Evolutionary conservation across 2,888 invertebrate genomes (phyloP).

Genomic region (Tinea pellionella): DNA sequence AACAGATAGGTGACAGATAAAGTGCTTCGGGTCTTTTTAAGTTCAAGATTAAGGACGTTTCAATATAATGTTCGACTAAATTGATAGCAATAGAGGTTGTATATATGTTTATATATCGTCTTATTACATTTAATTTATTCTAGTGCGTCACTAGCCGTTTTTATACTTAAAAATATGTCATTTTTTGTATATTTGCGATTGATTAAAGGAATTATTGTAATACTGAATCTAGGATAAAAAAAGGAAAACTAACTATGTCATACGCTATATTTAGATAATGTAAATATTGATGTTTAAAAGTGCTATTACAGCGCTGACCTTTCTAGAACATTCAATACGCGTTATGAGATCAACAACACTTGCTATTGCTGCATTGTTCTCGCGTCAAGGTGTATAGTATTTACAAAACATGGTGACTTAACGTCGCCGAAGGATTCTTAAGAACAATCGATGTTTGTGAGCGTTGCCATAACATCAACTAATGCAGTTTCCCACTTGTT

Average conservation of each 20-base stretch:
- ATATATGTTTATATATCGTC: no score
- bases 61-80: not conserved
- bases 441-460: conserved; percentile 19
- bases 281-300: not conserved
- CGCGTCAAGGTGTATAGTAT: conserved; percentile 3
- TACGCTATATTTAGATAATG: not conserved
- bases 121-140: not conserved
- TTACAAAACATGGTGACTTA: conserved; percentile 11
- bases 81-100: not conserved
- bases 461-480: conserved; percentile 52
- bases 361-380: conserved; percentile 5
- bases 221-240: no score
- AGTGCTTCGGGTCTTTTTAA: not conserved
- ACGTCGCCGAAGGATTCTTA: not conserved
- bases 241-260: not conserved
- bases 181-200: no score
- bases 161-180: no score
- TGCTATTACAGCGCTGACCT: not conserved
- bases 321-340: not conserved
- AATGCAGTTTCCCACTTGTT: conserved; percentile 8
- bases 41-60: conserved; percentile 13
- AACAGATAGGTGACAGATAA: conserved; percentile 10
- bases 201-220: no score
- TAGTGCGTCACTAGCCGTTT: not conserved
- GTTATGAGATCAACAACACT: not conserved